Evolutionary conservation across 2,797 vertebrate genomes (phyloP).

Genomic region (Erpetoichthys calabaricus): DNA sequence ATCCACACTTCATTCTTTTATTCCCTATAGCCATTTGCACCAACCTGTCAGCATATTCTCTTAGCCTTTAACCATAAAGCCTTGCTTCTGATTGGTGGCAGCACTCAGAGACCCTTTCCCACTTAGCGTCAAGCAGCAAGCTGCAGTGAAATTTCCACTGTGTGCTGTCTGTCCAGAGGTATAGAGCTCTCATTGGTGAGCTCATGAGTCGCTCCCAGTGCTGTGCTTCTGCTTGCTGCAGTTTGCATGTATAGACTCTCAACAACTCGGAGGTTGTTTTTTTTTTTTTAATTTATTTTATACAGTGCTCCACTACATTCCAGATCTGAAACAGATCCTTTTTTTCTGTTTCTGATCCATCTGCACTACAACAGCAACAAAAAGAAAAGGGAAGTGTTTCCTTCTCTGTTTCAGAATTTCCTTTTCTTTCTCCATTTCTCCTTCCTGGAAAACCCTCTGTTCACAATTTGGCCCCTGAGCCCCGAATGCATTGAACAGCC

Average conservation of each 20-base stretch:
- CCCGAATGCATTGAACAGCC: slow-evolving; percentile 26
- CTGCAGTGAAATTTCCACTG: not conserved
- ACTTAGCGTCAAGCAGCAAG: slow-evolving; percentile 20
- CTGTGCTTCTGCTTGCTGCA: no score
- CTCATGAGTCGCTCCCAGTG: no score
- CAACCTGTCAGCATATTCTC: slow-evolving; percentile 27
- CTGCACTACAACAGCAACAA: slow-evolving; percentile 14
- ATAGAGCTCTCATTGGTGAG: no score
- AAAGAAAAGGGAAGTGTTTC: slow-evolving; percentile 13
- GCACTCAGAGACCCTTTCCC: slow-evolving; percentile 14
- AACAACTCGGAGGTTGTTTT: no score
- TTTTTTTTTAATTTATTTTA: no score
- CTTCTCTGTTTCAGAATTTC: slow-evolving; percentile 19
- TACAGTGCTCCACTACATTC: no score
- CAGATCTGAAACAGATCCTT: not conserved
- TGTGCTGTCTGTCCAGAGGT: no score
- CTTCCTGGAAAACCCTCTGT: slow-evolving; percentile 19
- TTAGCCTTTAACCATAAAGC: slow-evolving; percentile 18
- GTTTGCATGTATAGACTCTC: no score
- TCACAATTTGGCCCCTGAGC: slow-evolving; percentile 19
- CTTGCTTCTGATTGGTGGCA: slow-evolving; percentile 27
- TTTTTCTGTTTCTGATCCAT: not conserved
- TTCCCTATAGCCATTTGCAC: slow-evolving; percentile 16
- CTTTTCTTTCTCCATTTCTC: slow-evolving; percentile 14
- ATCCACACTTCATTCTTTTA: slow-evolving; percentile 1